A percentile compares a stretch with the other conserved stretches of the same genome.
Evolutionary conservation across 2,888 invertebrate species (phyloP).

Genomic region (Galerucella calmariensis): DNA sequence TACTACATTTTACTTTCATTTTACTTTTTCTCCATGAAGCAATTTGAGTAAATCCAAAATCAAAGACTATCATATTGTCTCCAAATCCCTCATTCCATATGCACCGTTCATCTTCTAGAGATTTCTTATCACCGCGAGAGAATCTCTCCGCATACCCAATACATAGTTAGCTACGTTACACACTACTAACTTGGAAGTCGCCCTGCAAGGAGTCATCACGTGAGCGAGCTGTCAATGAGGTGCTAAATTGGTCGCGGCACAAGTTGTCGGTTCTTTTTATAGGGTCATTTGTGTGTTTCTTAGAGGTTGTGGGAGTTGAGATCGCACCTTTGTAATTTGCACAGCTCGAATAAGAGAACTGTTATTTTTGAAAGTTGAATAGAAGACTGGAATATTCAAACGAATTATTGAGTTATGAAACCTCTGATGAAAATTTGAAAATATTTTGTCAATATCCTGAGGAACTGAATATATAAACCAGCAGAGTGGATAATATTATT

Average conservation of each 20-base stretch:
- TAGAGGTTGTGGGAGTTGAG: not conserved
- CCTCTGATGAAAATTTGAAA: too few species aligned
- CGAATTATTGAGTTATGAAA: too few species aligned
- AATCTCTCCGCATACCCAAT: conserved; percentile 13
- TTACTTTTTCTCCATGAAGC: not conserved
- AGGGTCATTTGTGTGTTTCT: conserved; percentile 3
- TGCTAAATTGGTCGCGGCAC: conserved; percentile 36
- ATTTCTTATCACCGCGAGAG: conserved; percentile 14
- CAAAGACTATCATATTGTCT: not conserved
- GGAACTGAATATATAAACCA: too few species aligned
- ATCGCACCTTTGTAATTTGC: not conserved
- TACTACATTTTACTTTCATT: not conserved
- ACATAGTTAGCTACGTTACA: conserved; percentile 16
- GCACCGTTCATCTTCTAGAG: conserved; percentile 7
- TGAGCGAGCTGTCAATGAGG: conserved; percentile 48
- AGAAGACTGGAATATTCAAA: too few species aligned
- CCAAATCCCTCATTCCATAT: conserved; percentile 2
- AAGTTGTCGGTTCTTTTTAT: not conserved
- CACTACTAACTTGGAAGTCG: conserved; percentile 42
- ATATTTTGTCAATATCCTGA: too few species aligned
- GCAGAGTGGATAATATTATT: too few species aligned
- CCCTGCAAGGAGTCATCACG: conserved; percentile 38
- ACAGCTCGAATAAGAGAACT: not conserved
- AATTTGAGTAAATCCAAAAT: not conserved
- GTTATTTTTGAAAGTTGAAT: not conserved